Conservation (phyloP, 2,888 invertebrate genomes). For the Diachrysia chrysitis region DNA sequence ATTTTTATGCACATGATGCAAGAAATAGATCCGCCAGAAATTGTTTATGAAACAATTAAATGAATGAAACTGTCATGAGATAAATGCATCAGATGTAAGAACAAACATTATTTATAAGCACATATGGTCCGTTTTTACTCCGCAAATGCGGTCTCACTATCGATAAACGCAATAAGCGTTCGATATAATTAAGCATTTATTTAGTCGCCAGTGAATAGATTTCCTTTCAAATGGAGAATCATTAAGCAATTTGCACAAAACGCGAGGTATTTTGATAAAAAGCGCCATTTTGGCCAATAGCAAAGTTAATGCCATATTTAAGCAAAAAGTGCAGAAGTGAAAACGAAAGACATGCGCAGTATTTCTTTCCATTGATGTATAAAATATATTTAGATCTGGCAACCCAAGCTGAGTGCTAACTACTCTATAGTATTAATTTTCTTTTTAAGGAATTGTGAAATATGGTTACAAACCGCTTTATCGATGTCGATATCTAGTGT, state of each 20-base stretch:
- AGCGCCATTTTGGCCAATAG: constrained; percentile 40
- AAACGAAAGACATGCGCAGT: constrained; percentile 24
- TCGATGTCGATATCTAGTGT: constrained; percentile 20
- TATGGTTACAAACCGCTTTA: constrained; percentile 9
- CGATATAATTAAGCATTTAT: constrained; percentile 14
- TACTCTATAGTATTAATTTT: constrained; percentile 41
- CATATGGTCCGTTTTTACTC: constrained; percentile 37
- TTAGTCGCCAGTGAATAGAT: constrained; percentile 10
- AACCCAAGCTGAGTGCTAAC: constrained; percentile 22
- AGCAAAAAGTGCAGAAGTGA: constrained; percentile 41
- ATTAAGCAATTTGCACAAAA: constrained; percentile 30
- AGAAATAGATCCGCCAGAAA: background rate
- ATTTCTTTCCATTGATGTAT: constrained; percentile 49
- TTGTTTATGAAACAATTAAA: background rate
- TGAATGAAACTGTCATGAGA: constrained; percentile 37
- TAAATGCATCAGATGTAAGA: constrained; percentile 50
- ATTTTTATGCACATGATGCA: background rate
- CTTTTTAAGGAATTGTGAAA: constrained; percentile 35
- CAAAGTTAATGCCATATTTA: constrained; percentile 15
- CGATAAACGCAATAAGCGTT: constrained; percentile 29
- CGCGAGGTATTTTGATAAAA: constrained; percentile 39
- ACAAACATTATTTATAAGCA: constrained; percentile 17
- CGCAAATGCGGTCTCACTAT: background rate
- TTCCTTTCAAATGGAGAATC: background rate
- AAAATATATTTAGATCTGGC: constrained; percentile 47